Percentiles rank a stretch among this genome's conserved stretches.
phyloP scores from a whole-genome alignment of 2,888 invertebrate genomes.

The Zootermopsis nevadensis region DNA sequence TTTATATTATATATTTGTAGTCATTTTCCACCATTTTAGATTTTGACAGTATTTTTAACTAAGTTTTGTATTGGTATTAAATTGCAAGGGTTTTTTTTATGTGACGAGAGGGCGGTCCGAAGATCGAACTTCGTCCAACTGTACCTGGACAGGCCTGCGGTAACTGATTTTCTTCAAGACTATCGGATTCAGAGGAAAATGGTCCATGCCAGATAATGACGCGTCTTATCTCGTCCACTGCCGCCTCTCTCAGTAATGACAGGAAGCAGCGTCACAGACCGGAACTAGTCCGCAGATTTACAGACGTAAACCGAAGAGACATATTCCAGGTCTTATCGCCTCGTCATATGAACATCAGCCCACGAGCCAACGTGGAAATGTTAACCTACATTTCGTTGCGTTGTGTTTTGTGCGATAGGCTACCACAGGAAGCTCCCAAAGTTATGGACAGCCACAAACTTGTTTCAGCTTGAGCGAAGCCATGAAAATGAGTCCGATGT shows the following conservation, averaged over 20 bases:
- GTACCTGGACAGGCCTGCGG: neutral
- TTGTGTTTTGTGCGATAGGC: neutral
- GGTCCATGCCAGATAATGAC: neutral
- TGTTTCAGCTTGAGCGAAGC: neutral
- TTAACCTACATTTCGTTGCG: conserved; percentile 27
- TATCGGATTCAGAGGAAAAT: too few relatives aligned
- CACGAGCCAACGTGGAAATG: conserved; percentile 4
- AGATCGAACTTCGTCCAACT: too few relatives aligned
- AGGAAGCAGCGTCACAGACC: conserved; percentile 34
- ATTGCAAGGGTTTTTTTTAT: too few relatives aligned
- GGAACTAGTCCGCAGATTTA: conserved; percentile 17
- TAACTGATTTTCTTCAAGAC: neutral
- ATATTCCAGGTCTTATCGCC: conserved; percentile 30
- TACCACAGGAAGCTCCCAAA: neutral
- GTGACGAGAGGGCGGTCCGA: too few relatives aligned
- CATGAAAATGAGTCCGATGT: neutral
- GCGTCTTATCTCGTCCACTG: conserved; percentile 1
- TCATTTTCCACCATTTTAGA: too few relatives aligned
- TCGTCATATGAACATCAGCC: conserved; percentile 4
- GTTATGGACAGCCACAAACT: neutral
- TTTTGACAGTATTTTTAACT: too few relatives aligned
- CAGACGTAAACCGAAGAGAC: conserved; percentile 37
- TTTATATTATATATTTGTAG: too few relatives aligned
- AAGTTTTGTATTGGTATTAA: too few relatives aligned
- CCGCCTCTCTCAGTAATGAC: conserved; percentile 18